Evolutionary conservation across 30 jellyfish, hydroid and myxozoan species (phyloP).

Genomic region (Turritopsis dohrnii): DNA sequence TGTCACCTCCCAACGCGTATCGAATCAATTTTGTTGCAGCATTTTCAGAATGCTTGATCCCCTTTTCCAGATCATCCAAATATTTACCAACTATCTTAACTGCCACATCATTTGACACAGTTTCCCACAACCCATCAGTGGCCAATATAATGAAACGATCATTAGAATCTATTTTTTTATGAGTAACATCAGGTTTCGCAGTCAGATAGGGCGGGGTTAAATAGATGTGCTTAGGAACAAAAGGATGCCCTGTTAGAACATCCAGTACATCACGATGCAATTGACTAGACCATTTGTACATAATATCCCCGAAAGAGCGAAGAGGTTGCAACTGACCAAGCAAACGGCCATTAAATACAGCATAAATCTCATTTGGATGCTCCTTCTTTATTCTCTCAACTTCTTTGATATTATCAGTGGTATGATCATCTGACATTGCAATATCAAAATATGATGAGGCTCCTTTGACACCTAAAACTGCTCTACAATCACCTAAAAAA

Average conservation of each 20-base stretch:
- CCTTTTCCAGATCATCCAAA: constrained; percentile 31
- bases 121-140: constrained; percentile 94
- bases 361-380: constrained; percentile 72
- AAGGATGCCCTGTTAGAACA: constrained; percentile 76
- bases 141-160: constrained; percentile 80
- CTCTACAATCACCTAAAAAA: constrained; percentile 86
- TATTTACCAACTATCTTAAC: constrained; percentile 65
- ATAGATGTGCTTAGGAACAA: constrained; percentile 60
- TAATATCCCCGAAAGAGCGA: constrained; percentile 94
- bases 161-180: constrained; percentile 40
- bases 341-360: constrained; percentile 57
- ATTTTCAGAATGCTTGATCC: constrained; percentile 39
- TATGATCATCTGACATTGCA: constrained; percentile 79
- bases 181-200: constrained; percentile 76
- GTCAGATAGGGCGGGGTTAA: constrained; percentile 88
- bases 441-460: constrained; percentile 57
- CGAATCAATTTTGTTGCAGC: constrained; percentile 79
- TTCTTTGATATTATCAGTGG: constrained; percentile 60
- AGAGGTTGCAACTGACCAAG: constrained; percentile 93
- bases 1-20: constrained; percentile 69
- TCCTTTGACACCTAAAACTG: constrained; percentile 66
- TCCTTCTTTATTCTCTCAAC: constrained; percentile 56
- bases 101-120: constrained; percentile 74
- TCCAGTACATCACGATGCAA: constrained; percentile 70
- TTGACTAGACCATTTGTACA: constrained; percentile 81